Base-by-base conservation (phyloP, 2,888 invertebrate genomes). In the Agriopis leucophaearia region DNA sequence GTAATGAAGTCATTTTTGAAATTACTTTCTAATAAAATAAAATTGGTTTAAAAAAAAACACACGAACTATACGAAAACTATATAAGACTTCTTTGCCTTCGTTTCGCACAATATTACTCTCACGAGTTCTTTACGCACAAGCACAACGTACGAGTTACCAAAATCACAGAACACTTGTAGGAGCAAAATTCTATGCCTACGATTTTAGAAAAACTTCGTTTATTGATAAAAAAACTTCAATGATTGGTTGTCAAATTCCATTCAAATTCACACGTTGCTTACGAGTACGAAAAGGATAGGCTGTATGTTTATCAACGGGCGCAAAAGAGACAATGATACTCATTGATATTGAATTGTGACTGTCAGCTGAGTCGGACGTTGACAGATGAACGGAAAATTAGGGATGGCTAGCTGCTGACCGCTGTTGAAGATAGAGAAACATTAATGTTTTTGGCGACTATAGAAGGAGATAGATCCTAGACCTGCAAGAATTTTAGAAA, bases 1-100 rank as follows among this genome's bases (percentile, higher is more conserved):
- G 95, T 70, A 90, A 78, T 69, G 90, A 88, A 76, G 92, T 85
- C 92, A 93, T 89, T 75, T 68, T 76, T 61, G 16, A 56, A 62
- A 12, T 54, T 66, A 64, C 52, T 71, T 59, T 64, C 44, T 65
- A 59, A 40, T 64, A 16, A 62, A 70, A 60, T 35, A 55, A 64
- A 36, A 18, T 18, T 54, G 16, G 35, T 16, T 15, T 27, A 44
- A 27, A 35, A 44, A 27, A 35, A 62, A 18, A 40, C 8, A 10
- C 40, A 15, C 0, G 8, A 35, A 44, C 7, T 44, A 52, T 42
- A 5, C 9, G 10, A 16, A 42, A 55, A 1, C 27, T 48, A 35
- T 1, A 16, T 1, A 18, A 51, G 38, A 15, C 1, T 15, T n/a
- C 16, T 45, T 44, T n/a, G 42, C n/a, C n/a, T 27, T 27, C 27